Conservation (phyloP, 2,113 vertebrate genomes). For the Narcine bancroftii region DNA sequence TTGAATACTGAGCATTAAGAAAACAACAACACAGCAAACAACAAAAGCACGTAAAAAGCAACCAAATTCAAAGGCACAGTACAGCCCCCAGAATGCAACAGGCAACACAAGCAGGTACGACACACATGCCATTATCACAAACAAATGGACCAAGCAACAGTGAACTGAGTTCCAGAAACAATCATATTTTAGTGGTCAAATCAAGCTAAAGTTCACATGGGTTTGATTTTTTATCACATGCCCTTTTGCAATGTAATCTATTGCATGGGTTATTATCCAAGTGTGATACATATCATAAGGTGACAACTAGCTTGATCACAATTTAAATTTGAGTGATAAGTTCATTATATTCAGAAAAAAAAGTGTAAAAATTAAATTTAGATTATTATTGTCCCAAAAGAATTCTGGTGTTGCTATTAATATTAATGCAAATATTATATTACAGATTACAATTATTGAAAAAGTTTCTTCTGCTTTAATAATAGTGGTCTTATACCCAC, state of each 20-base stretch:
- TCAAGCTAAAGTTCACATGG: slow-evolving; percentile 21
- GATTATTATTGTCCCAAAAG: background rate
- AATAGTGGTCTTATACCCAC: background rate
- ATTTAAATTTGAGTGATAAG: background rate
- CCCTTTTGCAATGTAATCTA: background rate
- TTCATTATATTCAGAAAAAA: background rate
- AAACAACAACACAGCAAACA: slow-evolving; percentile 41
- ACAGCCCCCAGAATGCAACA: slow-evolving; percentile 28
- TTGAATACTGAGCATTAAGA: slow-evolving; percentile 32
- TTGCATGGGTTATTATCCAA: slow-evolving; percentile 7
- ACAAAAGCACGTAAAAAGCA: slow-evolving; percentile 39
- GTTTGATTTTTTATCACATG: background rate
- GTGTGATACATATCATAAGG: background rate
- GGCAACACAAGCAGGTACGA: slow-evolving; percentile 31
- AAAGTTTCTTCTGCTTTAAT: too few species aligned
- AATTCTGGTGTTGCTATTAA: background rate
- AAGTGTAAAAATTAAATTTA: background rate
- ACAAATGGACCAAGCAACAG: slow-evolving; percentile 38
- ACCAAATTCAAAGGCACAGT: slow-evolving; percentile 31
- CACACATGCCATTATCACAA: slow-evolving; percentile 41
- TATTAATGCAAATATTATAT: background rate
- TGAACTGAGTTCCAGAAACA: slow-evolving; percentile 29
- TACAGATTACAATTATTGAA: background rate
- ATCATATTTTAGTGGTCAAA: slow-evolving; percentile 36
- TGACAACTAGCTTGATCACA: background rate